These are phyloP conservation scores for Anguilla pacifica DNA, from an alignment of 2,797 vertebrate species.

Conservation along the genomic window DNA sequence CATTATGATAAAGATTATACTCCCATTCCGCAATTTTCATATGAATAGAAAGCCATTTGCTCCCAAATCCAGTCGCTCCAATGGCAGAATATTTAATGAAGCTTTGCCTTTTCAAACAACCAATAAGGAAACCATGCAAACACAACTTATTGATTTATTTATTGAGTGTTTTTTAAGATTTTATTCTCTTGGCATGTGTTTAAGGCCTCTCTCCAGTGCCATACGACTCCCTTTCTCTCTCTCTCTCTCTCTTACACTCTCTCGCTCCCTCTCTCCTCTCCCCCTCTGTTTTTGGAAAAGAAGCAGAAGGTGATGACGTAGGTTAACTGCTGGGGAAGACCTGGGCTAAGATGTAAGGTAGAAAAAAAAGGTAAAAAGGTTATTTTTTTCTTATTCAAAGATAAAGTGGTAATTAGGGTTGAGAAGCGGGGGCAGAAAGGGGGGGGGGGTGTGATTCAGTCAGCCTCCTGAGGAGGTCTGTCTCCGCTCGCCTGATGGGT, in stretches of 20 bases:
- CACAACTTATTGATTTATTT: not conserved
- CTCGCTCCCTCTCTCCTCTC: too few relatives aligned
- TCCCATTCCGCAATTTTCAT: not conserved
- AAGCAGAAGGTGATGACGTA: not conserved
- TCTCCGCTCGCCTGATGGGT: too few relatives aligned
- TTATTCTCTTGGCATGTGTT: not conserved
- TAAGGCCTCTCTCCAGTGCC: not conserved
- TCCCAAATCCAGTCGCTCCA: not conserved
- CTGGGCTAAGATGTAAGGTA: too few relatives aligned
- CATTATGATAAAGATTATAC: constrained; percentile 19
- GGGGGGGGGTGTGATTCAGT: too few relatives aligned
- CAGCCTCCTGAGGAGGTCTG: too few relatives aligned
- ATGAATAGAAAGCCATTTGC: not conserved
- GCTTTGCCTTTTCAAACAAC: constrained; percentile 9
- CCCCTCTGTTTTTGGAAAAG: too few relatives aligned
- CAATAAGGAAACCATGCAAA: not conserved
- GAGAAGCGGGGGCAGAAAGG: too few relatives aligned
- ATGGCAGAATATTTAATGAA: constrained; percentile 2
- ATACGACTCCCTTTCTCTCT: not conserved
- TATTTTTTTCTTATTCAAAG: too few relatives aligned
- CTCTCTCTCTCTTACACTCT: not conserved
- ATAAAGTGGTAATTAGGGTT: too few relatives aligned
- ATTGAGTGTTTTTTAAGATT: not conserved
- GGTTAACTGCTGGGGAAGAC: too few relatives aligned
- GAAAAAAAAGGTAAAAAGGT: too few relatives aligned